phyloP scores from a whole-genome alignment of 2,113 vertebrate genomes.

The human region GRCh38 chr5:62071001-62071500 shows the following conservation, averaged over 20 bases:
- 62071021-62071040: neutral
- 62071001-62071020: neutral
- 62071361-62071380: neutral
- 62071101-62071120: neutral
- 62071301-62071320: neutral
- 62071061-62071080: neutral
- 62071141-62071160: neutral
- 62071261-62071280: neutral
- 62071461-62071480: neutral
- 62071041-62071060: neutral
- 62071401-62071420: neutral
- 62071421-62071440: neutral
- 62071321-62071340: neutral
- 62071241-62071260: neutral
- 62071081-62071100: neutral
- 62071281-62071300: neutral
- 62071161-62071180: neutral
- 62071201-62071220: neutral
- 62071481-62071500: neutral
- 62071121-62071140: neutral
- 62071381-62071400: neutral
- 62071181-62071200: neutral
- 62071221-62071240: neutral
- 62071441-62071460: neutral
- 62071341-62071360: neutral